Evolutionary conservation across 1,140 invertebrate species (phyloP).

Genomic region (Hirudo medicinalis): DNA sequence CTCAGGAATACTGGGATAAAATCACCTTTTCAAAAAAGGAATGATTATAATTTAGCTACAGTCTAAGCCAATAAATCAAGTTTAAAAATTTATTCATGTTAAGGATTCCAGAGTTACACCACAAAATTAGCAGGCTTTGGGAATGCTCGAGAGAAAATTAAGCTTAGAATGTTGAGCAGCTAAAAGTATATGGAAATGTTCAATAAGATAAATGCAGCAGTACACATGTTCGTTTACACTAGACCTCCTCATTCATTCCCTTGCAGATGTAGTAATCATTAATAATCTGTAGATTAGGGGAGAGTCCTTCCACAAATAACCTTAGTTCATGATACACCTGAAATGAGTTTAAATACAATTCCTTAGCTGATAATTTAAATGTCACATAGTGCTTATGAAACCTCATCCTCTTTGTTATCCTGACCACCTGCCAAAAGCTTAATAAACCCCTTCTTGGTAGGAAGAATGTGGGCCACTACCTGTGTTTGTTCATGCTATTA

Average conservation of each 20-base stretch:
- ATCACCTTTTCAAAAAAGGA: conserved; percentile 41
- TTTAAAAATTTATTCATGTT: too few relatives aligned
- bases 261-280: conserved; percentile 9
- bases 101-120: conserved; percentile 25
- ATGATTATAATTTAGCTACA: too few relatives aligned
- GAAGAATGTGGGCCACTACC: conserved; percentile 14
- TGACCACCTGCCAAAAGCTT: conserved; percentile 10
- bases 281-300: conserved; percentile 12
- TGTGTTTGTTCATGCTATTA: neutral
- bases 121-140: conserved; percentile 27
- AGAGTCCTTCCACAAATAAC: neutral
- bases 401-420: conserved; percentile 10
- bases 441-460: conserved; percentile 9
- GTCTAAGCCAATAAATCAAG: too few relatives aligned
- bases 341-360: neutral
- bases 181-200: neutral
- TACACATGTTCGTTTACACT: neutral
- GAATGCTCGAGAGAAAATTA: neutral
- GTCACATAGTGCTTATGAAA: neutral
- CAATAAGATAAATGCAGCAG: neutral
- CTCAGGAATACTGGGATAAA: conserved; percentile 39
- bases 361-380: neutral
- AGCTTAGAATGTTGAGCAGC: neutral
- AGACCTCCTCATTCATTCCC: conserved; percentile 7
- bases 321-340: conserved; percentile 10